phyloP scores from a whole-genome alignment of 2,113 vertebrate species.

The Syrmaticus mikado region DNA sequence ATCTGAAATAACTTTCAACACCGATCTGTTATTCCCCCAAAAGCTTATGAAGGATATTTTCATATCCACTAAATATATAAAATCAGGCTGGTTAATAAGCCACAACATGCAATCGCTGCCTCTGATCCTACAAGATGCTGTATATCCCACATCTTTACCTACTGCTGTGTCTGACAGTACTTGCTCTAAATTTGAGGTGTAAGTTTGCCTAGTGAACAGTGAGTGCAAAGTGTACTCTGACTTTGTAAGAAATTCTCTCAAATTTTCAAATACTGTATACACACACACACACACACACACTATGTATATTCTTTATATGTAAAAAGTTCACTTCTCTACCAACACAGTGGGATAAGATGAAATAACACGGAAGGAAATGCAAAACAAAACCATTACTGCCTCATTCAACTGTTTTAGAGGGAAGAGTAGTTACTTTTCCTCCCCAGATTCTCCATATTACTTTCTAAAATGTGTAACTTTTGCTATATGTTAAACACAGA shows the following conservation, averaged over 20 bases:
- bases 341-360: not conserved
- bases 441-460: not conserved
- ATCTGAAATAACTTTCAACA: not conserved
- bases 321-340: not conserved
- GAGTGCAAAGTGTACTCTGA: not conserved
- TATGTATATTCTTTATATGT: too few species aligned
- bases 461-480: not conserved
- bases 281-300: too few species aligned
- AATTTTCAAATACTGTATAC: not conserved
- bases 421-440: not conserved
- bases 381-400: not conserved
- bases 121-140: not conserved
- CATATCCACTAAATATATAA: not conserved
- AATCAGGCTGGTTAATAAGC: not conserved
- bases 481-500: not conserved
- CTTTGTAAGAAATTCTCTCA: not conserved
- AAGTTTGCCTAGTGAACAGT: not conserved
- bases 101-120: not conserved
- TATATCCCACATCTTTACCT: not conserved
- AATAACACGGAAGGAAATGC: not conserved
- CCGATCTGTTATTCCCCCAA: not conserved
- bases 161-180: not conserved
- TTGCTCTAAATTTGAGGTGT: not conserved
- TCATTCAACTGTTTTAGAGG: not conserved
- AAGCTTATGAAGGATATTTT: not conserved